Percentiles rank a stretch among this genome's conserved stretches.
Evolutionary conservation across 2,888 invertebrate species (phyloP).

Genomic region (Erebia epiphron): DNA sequence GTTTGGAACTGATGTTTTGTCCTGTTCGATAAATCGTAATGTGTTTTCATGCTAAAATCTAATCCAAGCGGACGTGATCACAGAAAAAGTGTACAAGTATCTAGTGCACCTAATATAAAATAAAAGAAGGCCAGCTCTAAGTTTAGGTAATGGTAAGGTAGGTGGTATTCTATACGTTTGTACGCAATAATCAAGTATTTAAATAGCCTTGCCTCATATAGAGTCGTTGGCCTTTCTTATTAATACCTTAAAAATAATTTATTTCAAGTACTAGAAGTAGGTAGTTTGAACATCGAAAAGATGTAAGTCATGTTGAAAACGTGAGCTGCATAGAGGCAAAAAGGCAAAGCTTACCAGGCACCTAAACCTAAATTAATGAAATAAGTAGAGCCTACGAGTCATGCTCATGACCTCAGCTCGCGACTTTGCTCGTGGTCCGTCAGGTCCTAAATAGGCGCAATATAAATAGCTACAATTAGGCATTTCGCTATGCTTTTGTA

Average conservation of each 20-base stretch:
- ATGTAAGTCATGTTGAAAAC: background rate
- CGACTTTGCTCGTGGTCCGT: no score
- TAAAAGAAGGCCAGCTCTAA: background rate
- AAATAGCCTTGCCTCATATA: constrained; percentile 3
- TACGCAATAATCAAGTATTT: constrained; percentile 9
- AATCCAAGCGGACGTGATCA: no score
- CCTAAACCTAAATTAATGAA: no score
- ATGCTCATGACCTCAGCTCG: no score
- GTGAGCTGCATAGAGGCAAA: background rate
- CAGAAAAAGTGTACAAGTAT: background rate
- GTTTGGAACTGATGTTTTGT: no score
- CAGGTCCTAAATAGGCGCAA: no score
- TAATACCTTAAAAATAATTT: constrained; percentile 7
- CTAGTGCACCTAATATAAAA: background rate
- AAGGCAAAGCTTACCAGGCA: background rate
- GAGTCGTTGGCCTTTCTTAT: constrained; percentile 16
- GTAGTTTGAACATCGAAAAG: background rate
- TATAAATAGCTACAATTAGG: no score
- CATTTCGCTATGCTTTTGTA: no score
- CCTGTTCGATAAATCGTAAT: no score
- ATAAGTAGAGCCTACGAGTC: no score
- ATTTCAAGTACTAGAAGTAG: constrained; percentile 9
- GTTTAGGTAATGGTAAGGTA: background rate
- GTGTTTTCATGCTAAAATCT: no score
- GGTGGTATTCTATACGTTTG: background rate